phyloP scores from a whole-genome alignment of 1,140 invertebrate species.

The Proales similis region DNA sequence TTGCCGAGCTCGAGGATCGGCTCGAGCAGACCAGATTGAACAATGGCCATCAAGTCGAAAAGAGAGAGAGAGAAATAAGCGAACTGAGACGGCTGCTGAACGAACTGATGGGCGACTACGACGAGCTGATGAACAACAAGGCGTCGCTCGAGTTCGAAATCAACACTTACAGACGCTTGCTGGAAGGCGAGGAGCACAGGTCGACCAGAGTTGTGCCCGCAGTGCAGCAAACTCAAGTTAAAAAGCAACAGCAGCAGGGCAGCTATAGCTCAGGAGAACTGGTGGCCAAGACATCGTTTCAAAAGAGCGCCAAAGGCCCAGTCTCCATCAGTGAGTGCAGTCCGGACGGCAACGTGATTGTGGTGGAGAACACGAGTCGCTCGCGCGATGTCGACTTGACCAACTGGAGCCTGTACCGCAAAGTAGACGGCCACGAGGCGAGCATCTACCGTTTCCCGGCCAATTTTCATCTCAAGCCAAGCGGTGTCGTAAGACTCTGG shows the following conservation, averaged over 20 bases:
- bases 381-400: slow-evolving; percentile 41
- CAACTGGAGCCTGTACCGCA: slow-evolving; percentile 21
- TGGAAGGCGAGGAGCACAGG: slow-evolving; percentile 48
- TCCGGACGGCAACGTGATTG: slow-evolving; percentile 55
- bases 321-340: slow-evolving; percentile 55
- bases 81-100: slow-evolving; percentile 50
- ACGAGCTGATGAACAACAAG: slow-evolving; percentile 53
- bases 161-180: slow-evolving; percentile 48
- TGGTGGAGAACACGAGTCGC: slow-evolving; percentile 53
- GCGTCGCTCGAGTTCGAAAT: slow-evolving; percentile 50
- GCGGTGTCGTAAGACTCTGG: slow-evolving; percentile 35
- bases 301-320: slow-evolving; percentile 54
- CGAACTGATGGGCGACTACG: slow-evolving; percentile 50
- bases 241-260: neutral
- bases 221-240: slow-evolving; percentile 2
- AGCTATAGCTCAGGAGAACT: slow-evolving; percentile 40
- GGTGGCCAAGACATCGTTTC: slow-evolving; percentile 57
- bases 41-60: slow-evolving; percentile 45
- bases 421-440: slow-evolving; percentile 32
- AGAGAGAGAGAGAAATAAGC: slow-evolving; percentile 46
- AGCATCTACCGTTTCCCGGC: slow-evolving; percentile 20
- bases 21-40: slow-evolving; percentile 39
- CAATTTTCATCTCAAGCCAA: slow-evolving; percentile 1
- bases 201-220: neutral
- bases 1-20: slow-evolving; percentile 30